Evolutionary conservation across 1,140 invertebrate species (phyloP).

Genomic region (Euwallacea similis): DNA sequence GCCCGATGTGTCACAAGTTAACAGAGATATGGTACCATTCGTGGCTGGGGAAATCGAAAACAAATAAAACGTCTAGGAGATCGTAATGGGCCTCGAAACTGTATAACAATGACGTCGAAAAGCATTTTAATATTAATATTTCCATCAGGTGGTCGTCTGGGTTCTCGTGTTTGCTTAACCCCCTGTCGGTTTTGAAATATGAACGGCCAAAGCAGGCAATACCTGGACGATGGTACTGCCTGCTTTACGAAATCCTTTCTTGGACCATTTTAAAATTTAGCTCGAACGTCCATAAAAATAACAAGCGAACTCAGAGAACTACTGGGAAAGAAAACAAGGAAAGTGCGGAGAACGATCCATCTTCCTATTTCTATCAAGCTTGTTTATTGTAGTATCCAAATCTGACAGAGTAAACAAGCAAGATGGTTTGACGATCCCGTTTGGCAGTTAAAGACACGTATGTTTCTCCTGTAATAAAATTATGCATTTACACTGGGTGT

Average conservation of each 20-base stretch:
- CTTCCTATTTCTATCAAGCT: slow-evolving; percentile 9
- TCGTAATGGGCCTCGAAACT: too few relatives aligned
- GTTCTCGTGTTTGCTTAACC: slow-evolving; percentile 6
- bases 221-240: neutral
- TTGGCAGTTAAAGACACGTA: too few relatives aligned
- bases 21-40: too few relatives aligned
- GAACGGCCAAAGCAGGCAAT: neutral
- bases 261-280: too few relatives aligned
- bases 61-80: too few relatives aligned
- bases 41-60: too few relatives aligned
- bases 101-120: neutral
- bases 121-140: slow-evolving; percentile 13
- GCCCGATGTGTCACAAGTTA: neutral
- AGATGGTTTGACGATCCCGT: too few relatives aligned
- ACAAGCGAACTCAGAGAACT: too few relatives aligned
- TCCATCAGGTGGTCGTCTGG: neutral
- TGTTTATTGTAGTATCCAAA: slow-evolving; percentile 25
- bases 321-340: neutral
- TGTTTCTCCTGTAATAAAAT: too few relatives aligned
- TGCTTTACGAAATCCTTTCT: too few relatives aligned
- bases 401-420: slow-evolving; percentile 7
- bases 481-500: too few relatives aligned
- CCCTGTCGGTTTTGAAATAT: slow-evolving; percentile 13
- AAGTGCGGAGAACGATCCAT: neutral
- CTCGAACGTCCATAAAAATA: too few relatives aligned